Evolutionary conservation across 2,888 invertebrate genomes (phyloP), one percentile per base, ranked within the genome.

Genomic region (Frankliniella intonsa): DNA sequence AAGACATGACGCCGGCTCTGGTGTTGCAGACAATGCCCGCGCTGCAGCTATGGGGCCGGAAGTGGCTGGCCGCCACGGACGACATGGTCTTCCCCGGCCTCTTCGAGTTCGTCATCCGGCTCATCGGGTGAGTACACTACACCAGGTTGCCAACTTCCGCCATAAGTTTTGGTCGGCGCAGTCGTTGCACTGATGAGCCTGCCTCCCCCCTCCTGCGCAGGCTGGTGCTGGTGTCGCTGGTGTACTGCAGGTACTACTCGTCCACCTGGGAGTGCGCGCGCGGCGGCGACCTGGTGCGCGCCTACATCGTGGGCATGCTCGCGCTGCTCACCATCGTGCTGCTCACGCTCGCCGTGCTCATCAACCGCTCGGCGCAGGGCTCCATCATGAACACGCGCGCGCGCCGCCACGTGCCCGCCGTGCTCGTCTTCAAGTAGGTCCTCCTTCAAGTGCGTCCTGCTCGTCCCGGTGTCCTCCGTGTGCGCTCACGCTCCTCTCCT

Each of bases 1-100:
- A n/a, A n/a, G n/a, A n/a, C 38, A 5, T 38, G 38, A 38, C 38
- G 38, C 38, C 5, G 38, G 38, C 5, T 38, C 27, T 80, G 22
- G 50, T 50, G 50, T 81, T 55, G 79, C 76, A 49, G 76, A 49
- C 50, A 3, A 97, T 97, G 97, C 97, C 97, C 87, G 95, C 95
- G 86, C 91, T 97, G 87, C 92, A 93, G 87, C 92, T 95, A 84
- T 95, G 96, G 88, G 94, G 94, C 86, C 92, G 97, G 87, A 94
- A 95, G 89, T 97, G 97, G 97, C 92, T 94, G 86, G 94, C 96
- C 86, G 95, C 94, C 86, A 94, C 95, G 85, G 97, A 97, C 89
- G 97, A 97, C 89, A 93, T 97, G 86, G 96, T 97, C 80, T 95
- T 95, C 88, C 96, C 96, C 55, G 95, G 94, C 87, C 90, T 94